These are phyloP conservation scores for Petrocephalus sullivani DNA, from an alignment of 2,797 vertebrate species.

Conservation along the genomic window DNA sequence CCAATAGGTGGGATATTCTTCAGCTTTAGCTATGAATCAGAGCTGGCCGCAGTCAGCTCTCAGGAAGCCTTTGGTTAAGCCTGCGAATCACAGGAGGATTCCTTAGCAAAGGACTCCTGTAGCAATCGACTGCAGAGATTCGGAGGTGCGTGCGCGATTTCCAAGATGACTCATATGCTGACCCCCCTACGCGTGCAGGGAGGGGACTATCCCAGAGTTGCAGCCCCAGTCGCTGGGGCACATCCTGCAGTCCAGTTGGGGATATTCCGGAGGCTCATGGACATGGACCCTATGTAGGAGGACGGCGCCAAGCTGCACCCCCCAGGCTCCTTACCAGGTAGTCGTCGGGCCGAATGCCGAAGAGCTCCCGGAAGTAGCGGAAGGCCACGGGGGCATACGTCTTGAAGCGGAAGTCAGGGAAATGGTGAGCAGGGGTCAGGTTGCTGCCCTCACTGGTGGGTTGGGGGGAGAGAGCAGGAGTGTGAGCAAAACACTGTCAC, in stretches of 20 bases:
- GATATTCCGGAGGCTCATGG: background rate
- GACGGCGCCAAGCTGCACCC: background rate
- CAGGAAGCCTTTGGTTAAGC: background rate
- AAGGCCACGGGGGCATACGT: constrained; percentile 83
- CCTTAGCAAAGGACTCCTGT: background rate
- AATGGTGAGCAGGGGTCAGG: constrained; percentile 83
- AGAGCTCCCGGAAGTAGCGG: constrained; percentile 83
- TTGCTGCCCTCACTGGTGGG: constrained; percentile 76
- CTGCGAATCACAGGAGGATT: background rate
- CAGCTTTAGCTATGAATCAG: background rate
- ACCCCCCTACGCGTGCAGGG: background rate
- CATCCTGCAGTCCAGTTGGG: background rate
- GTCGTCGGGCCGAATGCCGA: constrained; percentile 81
- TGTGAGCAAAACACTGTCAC: background rate
- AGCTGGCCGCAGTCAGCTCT: background rate
- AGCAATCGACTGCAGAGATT: background rate
- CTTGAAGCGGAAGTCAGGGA: constrained; percentile 85
- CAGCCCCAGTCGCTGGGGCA: no score
- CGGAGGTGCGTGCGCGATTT: background rate
- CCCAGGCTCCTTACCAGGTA: constrained; percentile 66
- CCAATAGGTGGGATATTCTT: background rate
- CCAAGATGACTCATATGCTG: background rate
- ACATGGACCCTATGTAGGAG: background rate
- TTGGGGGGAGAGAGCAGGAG: constrained; percentile 22
- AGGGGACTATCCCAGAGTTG: no score